Evolutionary conservation across 2,888 invertebrate genomes (phyloP).

Genomic region (Agonopterix alstromeriana): DNA sequence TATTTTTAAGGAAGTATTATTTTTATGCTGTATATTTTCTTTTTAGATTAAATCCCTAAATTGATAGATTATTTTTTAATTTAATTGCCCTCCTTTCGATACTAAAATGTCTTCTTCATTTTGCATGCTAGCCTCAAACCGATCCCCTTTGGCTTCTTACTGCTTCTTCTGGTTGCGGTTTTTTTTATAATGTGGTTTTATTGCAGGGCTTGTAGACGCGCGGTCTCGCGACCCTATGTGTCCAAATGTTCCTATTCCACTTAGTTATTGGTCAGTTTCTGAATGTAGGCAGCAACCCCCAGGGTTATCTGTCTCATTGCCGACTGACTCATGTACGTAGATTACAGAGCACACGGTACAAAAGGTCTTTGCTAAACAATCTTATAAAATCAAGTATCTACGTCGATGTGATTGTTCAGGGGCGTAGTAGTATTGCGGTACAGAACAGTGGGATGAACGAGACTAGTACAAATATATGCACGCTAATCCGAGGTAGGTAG

Average conservation of each 20-base stretch:
- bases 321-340: constrained; percentile 4
- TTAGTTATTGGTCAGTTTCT: neutral
- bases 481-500: neutral
- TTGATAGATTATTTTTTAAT: constrained; percentile 21
- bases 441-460: neutral
- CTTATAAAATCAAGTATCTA: neutral
- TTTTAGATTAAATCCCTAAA: constrained; percentile 49
- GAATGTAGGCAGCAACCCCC: neutral
- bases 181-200: constrained; percentile 28
- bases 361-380: no score
- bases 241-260: no score
- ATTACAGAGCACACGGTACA: constrained; percentile 12
- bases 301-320: neutral
- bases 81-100: constrained; percentile 26
- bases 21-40: constrained; percentile 39
- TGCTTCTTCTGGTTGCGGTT: constrained; percentile 43
- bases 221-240: constrained; percentile 9
- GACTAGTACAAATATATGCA: no score
- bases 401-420: neutral
- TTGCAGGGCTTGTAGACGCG: constrained; percentile 19
- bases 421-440: neutral
- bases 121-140: constrained; percentile 35
- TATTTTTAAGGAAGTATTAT: constrained; percentile 27
- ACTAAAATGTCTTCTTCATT: constrained; percentile 23
- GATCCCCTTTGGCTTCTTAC: constrained; percentile 25